phyloP scores from a whole-genome alignment of 2,113 vertebrate genomes.

The Osmerus mordax region DNA sequence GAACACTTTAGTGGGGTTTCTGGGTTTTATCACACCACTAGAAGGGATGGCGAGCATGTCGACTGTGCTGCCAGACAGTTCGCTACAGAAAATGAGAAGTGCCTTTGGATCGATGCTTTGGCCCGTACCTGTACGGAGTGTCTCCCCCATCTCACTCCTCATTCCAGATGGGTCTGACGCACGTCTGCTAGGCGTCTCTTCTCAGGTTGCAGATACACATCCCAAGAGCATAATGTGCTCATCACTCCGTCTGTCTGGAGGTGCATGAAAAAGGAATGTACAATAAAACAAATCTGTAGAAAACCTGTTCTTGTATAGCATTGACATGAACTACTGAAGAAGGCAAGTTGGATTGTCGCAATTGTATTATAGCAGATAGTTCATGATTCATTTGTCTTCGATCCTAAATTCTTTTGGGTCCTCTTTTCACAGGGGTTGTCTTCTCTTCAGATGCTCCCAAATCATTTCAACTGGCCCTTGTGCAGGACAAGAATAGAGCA shows the following conservation, averaged over 20 bases:
- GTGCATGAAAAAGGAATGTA: neutral
- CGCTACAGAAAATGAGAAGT: constrained; percentile 60
- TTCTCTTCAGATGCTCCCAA: too few relatives aligned
- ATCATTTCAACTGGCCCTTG: neutral
- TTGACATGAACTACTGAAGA: too few relatives aligned
- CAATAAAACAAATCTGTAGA: neutral
- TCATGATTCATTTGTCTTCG: too few relatives aligned
- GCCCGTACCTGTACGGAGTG: constrained; percentile 24
- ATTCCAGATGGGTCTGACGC: constrained; percentile 49
- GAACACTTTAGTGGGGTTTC: constrained; percentile 8
- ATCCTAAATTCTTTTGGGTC: too few relatives aligned
- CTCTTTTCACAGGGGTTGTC: too few relatives aligned
- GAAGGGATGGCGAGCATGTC: constrained; percentile 24
- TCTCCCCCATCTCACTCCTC: constrained; percentile 31
- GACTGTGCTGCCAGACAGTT: constrained; percentile 31
- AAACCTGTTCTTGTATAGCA: too few relatives aligned
- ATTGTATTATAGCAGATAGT: too few relatives aligned
- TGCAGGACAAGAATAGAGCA: constrained; percentile 18
- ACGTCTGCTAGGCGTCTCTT: constrained; percentile 34
- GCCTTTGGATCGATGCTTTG: constrained; percentile 57
- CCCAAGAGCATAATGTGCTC: neutral
- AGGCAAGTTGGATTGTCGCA: too few relatives aligned
- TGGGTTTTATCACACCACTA: constrained; percentile 23
- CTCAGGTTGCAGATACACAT: neutral
- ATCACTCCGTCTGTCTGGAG: neutral